A percentile compares a stretch with the other conserved stretches of the same genome.
These are phyloP conservation scores for Bubo bubo DNA, from an alignment of 2,113 vertebrate genomes.

Conservation along the genomic window DNA sequence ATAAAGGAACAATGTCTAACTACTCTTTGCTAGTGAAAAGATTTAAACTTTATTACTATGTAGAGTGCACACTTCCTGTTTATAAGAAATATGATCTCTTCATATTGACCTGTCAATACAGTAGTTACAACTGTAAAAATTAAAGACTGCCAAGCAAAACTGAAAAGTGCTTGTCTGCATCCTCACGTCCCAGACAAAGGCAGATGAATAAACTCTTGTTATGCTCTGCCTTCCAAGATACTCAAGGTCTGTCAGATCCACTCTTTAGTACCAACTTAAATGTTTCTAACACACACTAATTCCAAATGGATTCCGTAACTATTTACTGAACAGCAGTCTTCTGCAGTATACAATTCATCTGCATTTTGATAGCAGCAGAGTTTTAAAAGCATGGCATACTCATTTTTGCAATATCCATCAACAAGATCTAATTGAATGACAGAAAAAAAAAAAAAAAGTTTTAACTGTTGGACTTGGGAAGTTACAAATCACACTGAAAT, in stretches of 20 bases:
- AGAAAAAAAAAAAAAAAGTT: not conserved
- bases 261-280: not conserved
- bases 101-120: not conserved
- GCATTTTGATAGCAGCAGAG: not conserved
- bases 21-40: not conserved
- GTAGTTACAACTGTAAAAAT: not conserved
- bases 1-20: accelerated
- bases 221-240: not conserved
- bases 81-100: not conserved
- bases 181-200: not conserved
- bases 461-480: not conserved
- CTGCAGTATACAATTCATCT: not conserved
- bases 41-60: not conserved
- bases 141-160: not conserved
- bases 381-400: not conserved
- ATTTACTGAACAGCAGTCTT: not conserved
- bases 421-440: not conserved
- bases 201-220: not conserved
- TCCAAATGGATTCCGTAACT: not conserved
- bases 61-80: not conserved
- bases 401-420: not conserved
- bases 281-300: not conserved
- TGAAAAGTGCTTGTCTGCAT: not conserved
- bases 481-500: not conserved
- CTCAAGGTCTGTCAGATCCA: not conserved